Conservation (phyloP, 2,113 vertebrate species). For the Colius striatus region DNA sequence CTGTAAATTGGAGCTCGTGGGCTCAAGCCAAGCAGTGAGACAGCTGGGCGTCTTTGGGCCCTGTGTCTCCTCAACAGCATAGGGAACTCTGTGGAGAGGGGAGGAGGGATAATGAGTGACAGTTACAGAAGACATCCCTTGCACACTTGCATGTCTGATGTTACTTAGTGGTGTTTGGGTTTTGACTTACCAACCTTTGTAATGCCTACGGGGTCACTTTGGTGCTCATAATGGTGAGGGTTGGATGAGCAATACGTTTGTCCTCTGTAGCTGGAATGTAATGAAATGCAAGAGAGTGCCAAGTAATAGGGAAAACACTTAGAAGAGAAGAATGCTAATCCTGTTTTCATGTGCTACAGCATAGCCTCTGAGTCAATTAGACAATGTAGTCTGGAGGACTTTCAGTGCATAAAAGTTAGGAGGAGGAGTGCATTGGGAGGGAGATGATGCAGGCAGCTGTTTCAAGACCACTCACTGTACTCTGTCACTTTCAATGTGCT, state of each 20-base stretch:
- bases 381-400: neutral
- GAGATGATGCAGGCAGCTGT: neutral
- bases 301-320: neutral
- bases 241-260: neutral
- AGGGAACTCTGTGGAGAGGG: neutral
- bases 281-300: neutral
- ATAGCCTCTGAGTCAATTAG: neutral
- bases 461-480: neutral
- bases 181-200: neutral
- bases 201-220: neutral
- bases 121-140: neutral
- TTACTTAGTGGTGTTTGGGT: neutral
- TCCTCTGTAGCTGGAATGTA: neutral
- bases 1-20: neutral
- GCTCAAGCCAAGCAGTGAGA: neutral
- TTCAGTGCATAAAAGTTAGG: neutral
- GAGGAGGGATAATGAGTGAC: neutral
- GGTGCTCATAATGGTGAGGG: neutral
- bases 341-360: neutral
- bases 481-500: conserved; percentile 17
- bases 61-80: neutral
- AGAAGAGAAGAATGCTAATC: neutral
- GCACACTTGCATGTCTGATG: neutral
- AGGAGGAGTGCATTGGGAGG: neutral
- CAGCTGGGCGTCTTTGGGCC: neutral